Percentiles rank a stretch among this genome's conserved stretches.
phyloP scores from a whole-genome alignment of 2,113 vertebrate genomes.

The Montifringilla adamsi region DNA sequence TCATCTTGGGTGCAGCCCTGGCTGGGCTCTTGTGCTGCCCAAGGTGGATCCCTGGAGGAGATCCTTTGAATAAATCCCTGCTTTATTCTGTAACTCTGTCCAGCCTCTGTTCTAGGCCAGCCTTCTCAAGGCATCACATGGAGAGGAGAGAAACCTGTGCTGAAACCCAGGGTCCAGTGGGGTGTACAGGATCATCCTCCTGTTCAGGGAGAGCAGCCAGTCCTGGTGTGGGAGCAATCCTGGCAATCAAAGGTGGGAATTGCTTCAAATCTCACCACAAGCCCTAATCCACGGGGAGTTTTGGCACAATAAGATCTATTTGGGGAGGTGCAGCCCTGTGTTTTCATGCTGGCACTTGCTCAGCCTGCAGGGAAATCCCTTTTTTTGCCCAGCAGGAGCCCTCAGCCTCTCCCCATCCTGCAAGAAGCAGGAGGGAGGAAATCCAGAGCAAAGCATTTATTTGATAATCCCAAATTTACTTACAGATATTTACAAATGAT shows the following conservation, averaged over 20 bases:
- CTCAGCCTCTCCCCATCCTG: accelerated
- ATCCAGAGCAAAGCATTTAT: background rate
- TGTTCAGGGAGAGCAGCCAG: background rate
- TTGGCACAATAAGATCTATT: background rate
- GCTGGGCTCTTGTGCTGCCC: background rate
- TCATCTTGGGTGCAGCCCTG: background rate
- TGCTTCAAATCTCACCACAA: background rate
- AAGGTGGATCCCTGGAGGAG: background rate
- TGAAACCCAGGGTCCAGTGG: accelerated
- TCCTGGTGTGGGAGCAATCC: background rate
- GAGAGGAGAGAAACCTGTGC: background rate
- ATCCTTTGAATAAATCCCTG: background rate
- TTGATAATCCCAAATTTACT: background rate
- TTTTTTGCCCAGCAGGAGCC: background rate
- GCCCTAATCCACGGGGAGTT: accelerated
- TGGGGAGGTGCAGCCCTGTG: background rate
- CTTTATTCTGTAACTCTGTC: background rate
- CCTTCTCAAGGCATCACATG: background rate
- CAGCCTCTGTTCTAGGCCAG: background rate
- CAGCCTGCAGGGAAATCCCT: background rate
- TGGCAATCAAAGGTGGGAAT: background rate
- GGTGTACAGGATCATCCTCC: accelerated
- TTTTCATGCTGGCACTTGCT: background rate
- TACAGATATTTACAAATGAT: background rate
- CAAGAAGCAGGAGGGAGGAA: background rate